A percentile compares a stretch with the other conserved stretches of the same genome.
Evolutionary conservation across 2,888 invertebrate genomes (phyloP).

Genomic region (Scaeva pyrastri): DNA sequence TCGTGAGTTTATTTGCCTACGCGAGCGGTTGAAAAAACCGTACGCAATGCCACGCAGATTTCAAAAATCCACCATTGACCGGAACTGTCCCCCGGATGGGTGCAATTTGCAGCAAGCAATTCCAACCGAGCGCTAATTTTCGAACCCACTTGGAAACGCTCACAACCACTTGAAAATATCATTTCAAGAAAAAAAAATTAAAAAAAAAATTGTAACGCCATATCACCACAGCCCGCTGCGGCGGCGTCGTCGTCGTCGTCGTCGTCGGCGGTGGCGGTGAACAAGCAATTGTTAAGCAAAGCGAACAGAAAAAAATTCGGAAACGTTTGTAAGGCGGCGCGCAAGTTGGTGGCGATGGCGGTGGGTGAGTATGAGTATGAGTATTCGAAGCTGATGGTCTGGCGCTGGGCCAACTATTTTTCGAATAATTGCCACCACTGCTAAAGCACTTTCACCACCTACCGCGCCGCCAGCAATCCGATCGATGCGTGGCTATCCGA

Average conservation of each 20-base stretch:
- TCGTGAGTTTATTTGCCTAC: conserved; percentile 35
- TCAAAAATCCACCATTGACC: conserved; percentile 62
- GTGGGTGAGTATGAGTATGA: conserved; percentile 18
- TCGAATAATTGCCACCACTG: conserved; percentile 72
- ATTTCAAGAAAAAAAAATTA: conserved; percentile 37
- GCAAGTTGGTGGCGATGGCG: conserved; percentile 19
- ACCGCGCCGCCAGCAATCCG: conserved; percentile 53
- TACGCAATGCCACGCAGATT: conserved; percentile 49
- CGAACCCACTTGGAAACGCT: conserved; percentile 41
- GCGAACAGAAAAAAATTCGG: conserved; percentile 26
- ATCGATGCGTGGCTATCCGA: conserved; percentile 55
- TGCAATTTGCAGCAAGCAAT: conserved; percentile 58
- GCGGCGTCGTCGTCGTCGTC: background rate
- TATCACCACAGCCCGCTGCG: background rate
- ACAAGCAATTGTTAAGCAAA: conserved; percentile 51
- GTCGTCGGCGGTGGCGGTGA: conserved; percentile 14
- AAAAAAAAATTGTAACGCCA: conserved; percentile 50
- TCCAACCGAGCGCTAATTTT: conserved; percentile 58
- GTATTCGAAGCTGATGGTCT: conserved; percentile 28
- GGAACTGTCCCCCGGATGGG: conserved; percentile 70
- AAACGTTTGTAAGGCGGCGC: conserved; percentile 41
- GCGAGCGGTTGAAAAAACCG: conserved; percentile 3
- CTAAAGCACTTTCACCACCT: conserved; percentile 61
- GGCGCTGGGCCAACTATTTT: conserved; percentile 62
- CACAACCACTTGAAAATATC: conserved; percentile 32